Evolutionary conservation across 2,888 invertebrate genomes (phyloP), one percentile per base, ranked within the genome.

Genomic region (Thyatira batis): DNA sequence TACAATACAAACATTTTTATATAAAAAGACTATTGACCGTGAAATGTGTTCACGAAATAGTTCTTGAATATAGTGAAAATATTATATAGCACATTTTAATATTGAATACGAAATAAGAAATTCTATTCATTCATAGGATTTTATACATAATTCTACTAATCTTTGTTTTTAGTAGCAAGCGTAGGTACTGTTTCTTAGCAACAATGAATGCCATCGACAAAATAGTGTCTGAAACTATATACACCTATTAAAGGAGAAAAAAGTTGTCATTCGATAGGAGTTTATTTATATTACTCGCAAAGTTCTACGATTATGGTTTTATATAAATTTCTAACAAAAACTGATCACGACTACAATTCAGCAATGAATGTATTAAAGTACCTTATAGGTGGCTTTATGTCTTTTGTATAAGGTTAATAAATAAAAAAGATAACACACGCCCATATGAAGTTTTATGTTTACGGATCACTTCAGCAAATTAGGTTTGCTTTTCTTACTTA

Each of bases 381-480:
- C 1, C 1, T 11, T 13, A 5, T 33, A 13, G 3, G 11, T 33
- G 3, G 11, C 33, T 11, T 30, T 30, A 6, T 23, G 3, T 23
- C 23, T 23, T 4, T 23, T 39, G 6, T 1, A 6, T 27, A 17
- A 39, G 8, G 39, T 39, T 39, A 17, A 39, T 39, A 39, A 39
- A 39, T 39, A 39, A 39, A 39, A 39, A 17, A 39, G 39, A 39
- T 39, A 39, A 39, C 17, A 17, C 39, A 44, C 23, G 23, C 53
- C 28, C 52, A 60, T 53, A 51, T 50, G 20, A 39, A 53, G 20
- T 52, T 52, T 56, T 45, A 48, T 23, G 27, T 65, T 51, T 55
- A 50, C 51, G 45, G 53, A 48, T 52, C 65, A 67, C 65, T 67
- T 65, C 46, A 57, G 58, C 27, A 53, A 62, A 67, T 67, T 65